Base-by-base conservation (phyloP, 2,797 vertebrate species). In the Acanthornis magna region DNA sequence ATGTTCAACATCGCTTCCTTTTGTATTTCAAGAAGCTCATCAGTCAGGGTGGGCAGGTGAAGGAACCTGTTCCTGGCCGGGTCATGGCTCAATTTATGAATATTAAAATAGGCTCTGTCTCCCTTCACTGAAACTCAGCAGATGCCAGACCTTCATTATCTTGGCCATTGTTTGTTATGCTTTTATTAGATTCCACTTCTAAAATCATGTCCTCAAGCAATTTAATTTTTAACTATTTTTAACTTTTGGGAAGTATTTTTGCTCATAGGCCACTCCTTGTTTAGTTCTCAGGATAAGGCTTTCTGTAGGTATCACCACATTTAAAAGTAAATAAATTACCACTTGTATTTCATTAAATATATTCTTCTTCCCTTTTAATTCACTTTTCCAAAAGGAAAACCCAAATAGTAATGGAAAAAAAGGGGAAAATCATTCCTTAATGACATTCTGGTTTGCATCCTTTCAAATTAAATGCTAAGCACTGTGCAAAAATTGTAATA, bases 1-100 rank as follows among this genome's bases (percentile, higher is more conserved):
- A 51, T 1, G 0, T 22, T 48, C 42, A 75, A 40, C 15, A 19
- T 7, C 0, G 0, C 13, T 66, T 47, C 27, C 42, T 63, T 57
- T 38, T 12, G 3, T 22, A 30, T 29, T 76, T 30, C 21, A 85
- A 27, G 26, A 53, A 84, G 63, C 11, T 48, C 40, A 32, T 11
- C 42, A 71, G 30, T 11, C 2, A 1, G 20, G 20, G 21, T 8
- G 38, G 16, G 72, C 0, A 2, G 30, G 27, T 1, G 5, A 89
- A 79, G 38, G 27, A 85, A 61, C 10, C 27, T 67, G 61, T 5
- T 88, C 11, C 54, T 83, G 57, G 26, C 18, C 0, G 0, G 30
- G 34, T 40, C 61, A 77, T 2, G 0, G 45, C 66, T 83, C n/a
- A 53, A 8, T 77, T 77, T 57, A 50, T 65, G 45, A 72, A 72